A percentile compares a stretch with the other conserved stretches of the same genome.
phyloP scores from a whole-genome alignment of 2,113 vertebrate species.

The Xiphophorus couchianus region DNA sequence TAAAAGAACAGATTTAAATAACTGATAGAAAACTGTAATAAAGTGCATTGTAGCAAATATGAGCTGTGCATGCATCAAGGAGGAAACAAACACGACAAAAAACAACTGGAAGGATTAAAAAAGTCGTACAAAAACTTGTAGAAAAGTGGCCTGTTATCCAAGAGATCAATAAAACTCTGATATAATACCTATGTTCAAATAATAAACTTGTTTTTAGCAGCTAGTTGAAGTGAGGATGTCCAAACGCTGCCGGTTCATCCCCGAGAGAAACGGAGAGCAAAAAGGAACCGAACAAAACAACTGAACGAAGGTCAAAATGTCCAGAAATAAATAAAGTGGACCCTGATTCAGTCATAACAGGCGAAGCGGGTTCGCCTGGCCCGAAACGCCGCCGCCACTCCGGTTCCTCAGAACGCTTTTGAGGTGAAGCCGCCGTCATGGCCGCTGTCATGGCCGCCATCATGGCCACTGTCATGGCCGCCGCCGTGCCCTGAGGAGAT shows the following conservation, averaged over 20 bases:
- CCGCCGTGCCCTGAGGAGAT: conserved; percentile 47
- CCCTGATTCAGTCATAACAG: conserved; percentile 17
- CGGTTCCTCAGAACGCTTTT: conserved; percentile 1
- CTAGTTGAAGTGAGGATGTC: conserved; percentile 2
- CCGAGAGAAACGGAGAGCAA: background rate
- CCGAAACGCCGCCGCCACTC: too few species aligned
- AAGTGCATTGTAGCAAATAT: conserved; percentile 51
- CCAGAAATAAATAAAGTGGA: conserved; percentile 3
- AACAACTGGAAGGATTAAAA: conserved; percentile 36
- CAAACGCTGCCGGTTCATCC: background rate
- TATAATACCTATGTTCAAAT: conserved; percentile 27
- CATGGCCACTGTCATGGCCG: too few species aligned
- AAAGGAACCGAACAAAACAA: conserved; percentile 1
- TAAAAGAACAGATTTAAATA: conserved; percentile 41
- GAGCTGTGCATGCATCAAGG: conserved; percentile 39
- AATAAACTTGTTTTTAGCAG: conserved; percentile 13
- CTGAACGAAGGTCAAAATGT: background rate
- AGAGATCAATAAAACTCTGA: conserved; percentile 38
- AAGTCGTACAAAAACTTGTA: conserved; percentile 59
- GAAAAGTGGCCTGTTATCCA: conserved; percentile 43
- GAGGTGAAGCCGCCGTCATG: conserved; percentile 12
- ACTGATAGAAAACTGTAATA: conserved; percentile 34
- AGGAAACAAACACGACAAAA: conserved; percentile 36
- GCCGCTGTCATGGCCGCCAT: too few species aligned
- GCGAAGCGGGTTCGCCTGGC: background rate